Conservation (phyloP, 2,797 vertebrate species). For the Chiroxiphia lanceolata region DNA sequence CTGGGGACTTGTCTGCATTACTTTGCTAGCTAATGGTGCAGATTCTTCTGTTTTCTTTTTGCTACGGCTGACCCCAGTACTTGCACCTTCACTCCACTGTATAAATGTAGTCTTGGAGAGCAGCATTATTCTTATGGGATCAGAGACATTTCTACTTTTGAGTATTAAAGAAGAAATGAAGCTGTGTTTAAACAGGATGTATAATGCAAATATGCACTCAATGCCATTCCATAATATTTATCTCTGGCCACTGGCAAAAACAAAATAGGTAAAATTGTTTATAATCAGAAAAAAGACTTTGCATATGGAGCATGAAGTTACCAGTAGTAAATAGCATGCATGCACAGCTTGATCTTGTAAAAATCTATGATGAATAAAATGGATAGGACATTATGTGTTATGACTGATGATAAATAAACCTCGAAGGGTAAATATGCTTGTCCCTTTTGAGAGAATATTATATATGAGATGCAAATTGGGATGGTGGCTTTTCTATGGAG, state of each 20-base stretch:
- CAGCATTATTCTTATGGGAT: neutral
- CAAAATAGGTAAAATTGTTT: neutral
- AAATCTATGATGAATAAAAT: slow-evolving; percentile 1
- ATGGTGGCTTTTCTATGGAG: slow-evolving; percentile 1
- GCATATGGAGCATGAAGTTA: neutral
- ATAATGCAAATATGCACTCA: neutral
- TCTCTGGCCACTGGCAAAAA: neutral
- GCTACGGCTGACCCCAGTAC: neutral
- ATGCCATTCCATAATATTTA: neutral
- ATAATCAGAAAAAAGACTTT: neutral
- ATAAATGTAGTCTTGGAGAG: neutral
- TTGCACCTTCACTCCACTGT: neutral
- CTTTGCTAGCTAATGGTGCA: neutral
- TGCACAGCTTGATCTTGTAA: slow-evolving; percentile 7
- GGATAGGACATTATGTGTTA: neutral
- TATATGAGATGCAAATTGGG: neutral
- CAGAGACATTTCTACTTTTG: neutral
- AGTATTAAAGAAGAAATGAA: neutral
- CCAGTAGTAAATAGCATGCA: neutral
- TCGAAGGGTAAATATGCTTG: slow-evolving; percentile 17
- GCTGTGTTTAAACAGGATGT: neutral
- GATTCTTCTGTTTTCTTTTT: neutral
- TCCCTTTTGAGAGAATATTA: neutral
- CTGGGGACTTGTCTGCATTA: neutral
- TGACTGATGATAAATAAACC: slow-evolving; percentile 30